A percentile compares a stretch with the other conserved stretches of the same genome.
Evolutionary conservation across 2,797 vertebrate species (phyloP).

Genomic region (Melanogrammus aeglefinus): DNA sequence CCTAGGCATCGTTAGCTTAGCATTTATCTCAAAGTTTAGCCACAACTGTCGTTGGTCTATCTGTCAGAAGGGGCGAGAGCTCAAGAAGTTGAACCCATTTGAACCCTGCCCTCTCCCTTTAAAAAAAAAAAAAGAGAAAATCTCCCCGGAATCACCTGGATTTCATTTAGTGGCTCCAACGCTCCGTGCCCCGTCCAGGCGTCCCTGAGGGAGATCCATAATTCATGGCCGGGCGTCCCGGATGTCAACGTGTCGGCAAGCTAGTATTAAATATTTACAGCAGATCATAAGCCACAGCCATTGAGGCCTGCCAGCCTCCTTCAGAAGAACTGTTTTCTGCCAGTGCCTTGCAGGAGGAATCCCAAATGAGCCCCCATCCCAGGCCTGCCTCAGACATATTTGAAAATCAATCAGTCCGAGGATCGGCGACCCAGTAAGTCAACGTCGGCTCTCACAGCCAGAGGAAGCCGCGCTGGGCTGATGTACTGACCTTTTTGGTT

Average conservation of each 20-base stretch:
- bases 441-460: slow-evolving; percentile 28
- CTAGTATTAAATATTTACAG: slow-evolving; percentile 75
- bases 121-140: too few species aligned
- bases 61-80: too few species aligned
- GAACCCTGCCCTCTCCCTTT: neutral
- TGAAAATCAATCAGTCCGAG: slow-evolving; percentile 53
- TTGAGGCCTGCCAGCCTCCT: slow-evolving; percentile 55
- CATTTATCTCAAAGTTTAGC: too few species aligned
- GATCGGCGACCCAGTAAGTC: slow-evolving; percentile 39
- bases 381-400: slow-evolving; percentile 33
- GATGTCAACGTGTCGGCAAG: slow-evolving; percentile 64
- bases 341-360: slow-evolving; percentile 48
- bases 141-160: slow-evolving; percentile 42
- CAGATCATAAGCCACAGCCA: slow-evolving; percentile 68
- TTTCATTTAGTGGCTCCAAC: slow-evolving; percentile 63
- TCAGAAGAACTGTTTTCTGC: slow-evolving; percentile 55
- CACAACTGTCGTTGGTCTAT: too few species aligned
- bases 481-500: too few species aligned
- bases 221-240: slow-evolving; percentile 70
- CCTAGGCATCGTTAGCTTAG: too few species aligned
- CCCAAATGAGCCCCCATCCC: slow-evolving; percentile 49
- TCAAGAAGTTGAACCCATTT: neutral
- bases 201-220: slow-evolving; percentile 68
- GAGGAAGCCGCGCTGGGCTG: neutral
- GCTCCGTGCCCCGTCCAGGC: slow-evolving; percentile 46